Evolutionary conservation across 2,797 vertebrate genomes (phyloP).

Genomic region (Ambastaia sidthimunki): DNA sequence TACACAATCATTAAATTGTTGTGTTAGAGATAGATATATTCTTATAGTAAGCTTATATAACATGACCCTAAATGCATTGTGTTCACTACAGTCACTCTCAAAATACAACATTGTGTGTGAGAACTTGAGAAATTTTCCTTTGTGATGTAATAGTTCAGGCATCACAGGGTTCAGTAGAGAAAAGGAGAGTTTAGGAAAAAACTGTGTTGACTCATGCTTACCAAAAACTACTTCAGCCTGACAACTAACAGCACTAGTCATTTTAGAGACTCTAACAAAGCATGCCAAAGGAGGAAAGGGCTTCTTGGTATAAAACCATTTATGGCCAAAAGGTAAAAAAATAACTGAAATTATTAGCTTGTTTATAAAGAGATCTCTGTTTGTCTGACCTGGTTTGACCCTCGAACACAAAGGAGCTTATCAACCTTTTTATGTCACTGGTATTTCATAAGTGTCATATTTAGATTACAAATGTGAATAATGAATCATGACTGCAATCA

Average conservation of each 20-base stretch:
- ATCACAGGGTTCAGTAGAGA: no score
- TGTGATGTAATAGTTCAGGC: no score
- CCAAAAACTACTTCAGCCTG: neutral
- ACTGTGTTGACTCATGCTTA: neutral
- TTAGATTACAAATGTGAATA: neutral
- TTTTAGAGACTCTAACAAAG: neutral
- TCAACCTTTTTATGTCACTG: neutral
- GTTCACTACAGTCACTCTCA: no score
- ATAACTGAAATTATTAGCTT: neutral
- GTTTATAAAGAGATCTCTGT: neutral
- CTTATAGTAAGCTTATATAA: no score
- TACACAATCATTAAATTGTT: no score
- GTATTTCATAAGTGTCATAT: constrained; percentile 12
- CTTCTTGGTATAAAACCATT: neutral
- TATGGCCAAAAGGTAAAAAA: neutral
- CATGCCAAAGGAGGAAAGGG: neutral
- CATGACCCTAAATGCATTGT: no score
- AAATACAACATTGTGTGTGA: no score
- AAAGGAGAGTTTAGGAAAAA: neutral
- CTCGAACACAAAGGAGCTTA: neutral
- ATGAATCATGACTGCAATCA: neutral
- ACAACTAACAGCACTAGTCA: neutral
- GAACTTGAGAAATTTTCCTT: no score
- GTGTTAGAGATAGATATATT: no score
- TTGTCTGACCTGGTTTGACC: neutral